These are phyloP conservation scores for Turnix velox DNA, from an alignment of 2,113 vertebrate genomes.

Conservation along the genomic window DNA sequence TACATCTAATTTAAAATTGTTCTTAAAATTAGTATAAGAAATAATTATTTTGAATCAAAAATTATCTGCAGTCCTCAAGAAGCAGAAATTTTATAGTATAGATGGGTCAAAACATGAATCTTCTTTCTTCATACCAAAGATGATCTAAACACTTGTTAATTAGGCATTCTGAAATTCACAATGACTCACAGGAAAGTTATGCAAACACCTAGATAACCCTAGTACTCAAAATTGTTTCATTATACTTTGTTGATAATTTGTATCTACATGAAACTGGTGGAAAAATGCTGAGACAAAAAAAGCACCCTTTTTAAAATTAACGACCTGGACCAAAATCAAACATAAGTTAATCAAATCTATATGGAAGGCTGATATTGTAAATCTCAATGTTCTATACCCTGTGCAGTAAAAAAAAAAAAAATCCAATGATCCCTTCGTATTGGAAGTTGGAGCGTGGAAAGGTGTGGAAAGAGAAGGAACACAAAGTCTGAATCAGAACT, in stretches of 20 bases:
- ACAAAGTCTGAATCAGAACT: not conserved
- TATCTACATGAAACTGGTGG: not conserved
- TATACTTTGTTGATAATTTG: accelerated
- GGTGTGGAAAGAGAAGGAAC: not conserved
- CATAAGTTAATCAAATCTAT: not conserved
- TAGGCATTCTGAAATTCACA: not conserved
- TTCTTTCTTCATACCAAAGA: not conserved
- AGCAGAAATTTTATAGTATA: not conserved
- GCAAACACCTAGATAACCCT: not conserved
- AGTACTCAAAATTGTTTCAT: not conserved
- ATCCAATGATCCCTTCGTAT: accelerated
- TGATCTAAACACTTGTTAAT: not conserved
- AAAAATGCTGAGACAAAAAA: not conserved
- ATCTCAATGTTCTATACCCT: not conserved
- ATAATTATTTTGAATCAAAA: not conserved
- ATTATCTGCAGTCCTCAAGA: not conserved
- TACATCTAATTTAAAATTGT: too few species aligned
- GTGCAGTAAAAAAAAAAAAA: not conserved
- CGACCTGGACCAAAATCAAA: accelerated
- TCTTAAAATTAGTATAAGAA: not conserved
- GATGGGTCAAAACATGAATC: not conserved
- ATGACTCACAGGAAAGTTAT: not conserved
- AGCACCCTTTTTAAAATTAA: not conserved
- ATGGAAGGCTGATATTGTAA: not conserved
- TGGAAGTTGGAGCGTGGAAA: too few species aligned